Evolutionary conservation across 2,888 invertebrate genomes (phyloP), one percentile per base, ranked within the genome.

Genomic region (Linnaemya vulpina): DNA sequence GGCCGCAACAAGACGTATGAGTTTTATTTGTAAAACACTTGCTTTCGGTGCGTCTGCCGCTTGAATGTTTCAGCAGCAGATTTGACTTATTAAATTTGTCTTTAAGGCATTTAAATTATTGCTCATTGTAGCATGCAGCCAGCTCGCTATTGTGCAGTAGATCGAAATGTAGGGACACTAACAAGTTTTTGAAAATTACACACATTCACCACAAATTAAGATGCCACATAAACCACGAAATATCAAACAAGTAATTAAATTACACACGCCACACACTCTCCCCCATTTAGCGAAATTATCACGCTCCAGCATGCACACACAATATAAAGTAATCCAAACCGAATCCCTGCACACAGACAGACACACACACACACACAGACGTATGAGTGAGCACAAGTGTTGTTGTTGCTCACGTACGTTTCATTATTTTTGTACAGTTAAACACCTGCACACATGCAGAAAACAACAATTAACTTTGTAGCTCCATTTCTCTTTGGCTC

Each of bases 211-310:
- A 84, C 82, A 84, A 84, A 86, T 86, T 84, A 82, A 82, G 82
- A 80, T 76, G 78, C 84, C 86, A 86, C 84, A 84, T 79, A 73
- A 82, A 76, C 86, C 84, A 60, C 82, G 79, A 81, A 73, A 86
- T 73, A 79, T 86, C 76, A 80, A 77, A 84, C 84, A 82, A 78
- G 78, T 86, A 86, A 86, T 86, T 86, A 84, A 86, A 84, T 81
- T 82, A 68, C 70, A 74, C 46, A 49, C 38, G 0, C 15, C 60
- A 71, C 9, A 30, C 30, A 38, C 25, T 13, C 20, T 38, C 58
- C 22, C 38, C 17, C 35, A 43, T 15, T n/a, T 40, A 25, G 60
- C 30, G 46, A 15, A 30, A 30, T 46, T 46, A 60, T 73, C 46
- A 35, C 60, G 20, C 38, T 17, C 17, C 8, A 38, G 10, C 49